These are phyloP conservation scores for Podarcis cretensis DNA, from an alignment of 2,113 vertebrate species.

Conservation along the genomic window DNA sequence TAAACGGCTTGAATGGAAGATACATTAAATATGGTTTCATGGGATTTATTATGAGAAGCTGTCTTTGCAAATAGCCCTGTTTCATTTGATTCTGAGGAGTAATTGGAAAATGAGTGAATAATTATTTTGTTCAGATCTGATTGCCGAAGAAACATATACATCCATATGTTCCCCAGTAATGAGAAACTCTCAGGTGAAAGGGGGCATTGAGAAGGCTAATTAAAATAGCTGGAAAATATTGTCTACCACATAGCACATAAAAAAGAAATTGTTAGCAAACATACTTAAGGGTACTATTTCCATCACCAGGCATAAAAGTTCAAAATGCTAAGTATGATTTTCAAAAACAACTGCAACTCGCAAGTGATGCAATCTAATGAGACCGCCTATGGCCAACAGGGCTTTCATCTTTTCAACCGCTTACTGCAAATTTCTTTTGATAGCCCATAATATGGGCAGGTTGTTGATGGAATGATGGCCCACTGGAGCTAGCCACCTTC, in stretches of 20 bases:
- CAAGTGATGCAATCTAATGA: background rate
- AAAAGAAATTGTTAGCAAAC: conserved; percentile 64
- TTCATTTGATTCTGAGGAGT: conserved; percentile 78
- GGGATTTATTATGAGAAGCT: conserved; percentile 78
- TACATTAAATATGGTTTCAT: conserved; percentile 64
- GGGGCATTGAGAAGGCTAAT: conserved; percentile 83
- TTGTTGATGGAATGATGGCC: background rate
- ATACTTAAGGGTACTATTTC: conserved; percentile 72
- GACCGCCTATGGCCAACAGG: background rate
- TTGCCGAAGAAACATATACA: conserved; percentile 77
- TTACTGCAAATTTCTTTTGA: conserved; percentile 47
- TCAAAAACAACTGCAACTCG: conserved; percentile 47
- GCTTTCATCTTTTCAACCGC: background rate
- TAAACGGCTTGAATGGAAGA: conserved; percentile 57
- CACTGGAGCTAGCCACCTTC: background rate
- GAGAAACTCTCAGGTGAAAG: conserved; percentile 77
- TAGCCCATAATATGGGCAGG: conserved; percentile 1
- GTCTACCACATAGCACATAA: conserved; percentile 74
- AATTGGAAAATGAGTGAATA: conserved; percentile 82
- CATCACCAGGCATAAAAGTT: conserved; percentile 57
- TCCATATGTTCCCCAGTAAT: conserved; percentile 82
- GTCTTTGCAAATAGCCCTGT: conserved; percentile 73
- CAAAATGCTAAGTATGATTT: conserved; percentile 66
- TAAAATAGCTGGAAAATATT: conserved; percentile 79
- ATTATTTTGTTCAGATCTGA: conserved; percentile 82